These are phyloP conservation scores for Oplegnathus fasciatus DNA, from an alignment of 2,113 vertebrate genomes.

Conservation along the genomic window DNA sequence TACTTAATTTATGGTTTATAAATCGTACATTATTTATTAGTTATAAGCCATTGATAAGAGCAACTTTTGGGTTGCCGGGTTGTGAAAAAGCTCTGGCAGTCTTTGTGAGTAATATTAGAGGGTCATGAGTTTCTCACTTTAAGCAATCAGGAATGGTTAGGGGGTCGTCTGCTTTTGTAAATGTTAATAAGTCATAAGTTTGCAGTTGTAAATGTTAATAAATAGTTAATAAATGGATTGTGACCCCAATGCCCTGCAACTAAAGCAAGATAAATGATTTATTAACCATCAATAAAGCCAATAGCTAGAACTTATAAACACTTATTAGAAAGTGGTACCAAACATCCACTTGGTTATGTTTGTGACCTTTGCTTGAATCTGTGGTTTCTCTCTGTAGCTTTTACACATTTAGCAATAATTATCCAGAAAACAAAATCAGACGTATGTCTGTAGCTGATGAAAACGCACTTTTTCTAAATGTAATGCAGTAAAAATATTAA, in stretches of 20 bases:
- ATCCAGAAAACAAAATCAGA: no score
- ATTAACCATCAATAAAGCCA: background rate
- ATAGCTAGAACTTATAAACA: background rate
- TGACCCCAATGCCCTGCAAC: background rate
- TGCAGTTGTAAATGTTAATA: background rate
- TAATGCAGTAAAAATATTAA: background rate
- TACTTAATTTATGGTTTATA: background rate
- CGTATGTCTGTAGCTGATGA: background rate
- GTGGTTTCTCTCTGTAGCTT: background rate
- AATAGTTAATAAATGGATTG: background rate
- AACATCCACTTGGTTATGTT: background rate
- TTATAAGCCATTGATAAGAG: constrained; percentile 1
- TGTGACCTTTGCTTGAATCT: background rate
- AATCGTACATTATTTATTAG: background rate
- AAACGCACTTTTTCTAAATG: background rate
- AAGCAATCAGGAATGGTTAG: background rate
- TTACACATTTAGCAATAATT: background rate
- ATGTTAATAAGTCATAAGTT: background rate
- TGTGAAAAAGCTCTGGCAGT: background rate
- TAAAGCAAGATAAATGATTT: background rate
- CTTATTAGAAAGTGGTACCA: background rate
- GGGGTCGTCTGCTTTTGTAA: background rate
- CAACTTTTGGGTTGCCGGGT: background rate
- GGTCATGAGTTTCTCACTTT: background rate
- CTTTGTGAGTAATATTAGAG: no score